phyloP scores from a whole-genome alignment of 2,888 invertebrate species.

The Aleiodes testaceus region DNA sequence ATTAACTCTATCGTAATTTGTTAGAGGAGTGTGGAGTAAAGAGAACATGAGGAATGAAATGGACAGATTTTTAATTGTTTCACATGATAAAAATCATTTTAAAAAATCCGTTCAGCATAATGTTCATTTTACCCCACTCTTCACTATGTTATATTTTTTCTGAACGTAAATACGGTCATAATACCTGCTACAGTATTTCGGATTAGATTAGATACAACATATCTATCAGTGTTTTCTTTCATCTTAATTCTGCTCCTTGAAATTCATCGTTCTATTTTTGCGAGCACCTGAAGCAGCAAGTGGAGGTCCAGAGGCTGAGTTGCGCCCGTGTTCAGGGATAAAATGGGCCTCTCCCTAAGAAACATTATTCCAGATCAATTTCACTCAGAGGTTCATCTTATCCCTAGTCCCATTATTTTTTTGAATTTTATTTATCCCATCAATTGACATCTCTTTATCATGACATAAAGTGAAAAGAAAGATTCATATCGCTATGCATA shows the following conservation, averaged over 20 bases:
- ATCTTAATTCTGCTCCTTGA: constrained; percentile 46
- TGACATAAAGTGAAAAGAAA: constrained; percentile 1
- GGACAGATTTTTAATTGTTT: no score
- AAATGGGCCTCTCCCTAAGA: neutral
- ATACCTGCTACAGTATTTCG: constrained; percentile 72
- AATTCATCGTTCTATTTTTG: constrained; percentile 37
- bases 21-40: constrained; percentile 1
- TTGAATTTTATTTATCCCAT: neutral
- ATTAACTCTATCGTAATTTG: constrained; percentile 43
- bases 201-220: constrained; percentile 67
- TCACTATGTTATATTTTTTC: constrained; percentile 46
- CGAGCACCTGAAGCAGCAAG: constrained; percentile 45
- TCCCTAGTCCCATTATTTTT: neutral
- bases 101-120: no score
- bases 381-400: neutral
- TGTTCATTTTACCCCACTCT: no score
- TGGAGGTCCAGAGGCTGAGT: constrained; percentile 47
- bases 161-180: constrained; percentile 67
- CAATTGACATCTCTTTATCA: neutral
- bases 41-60: no score
- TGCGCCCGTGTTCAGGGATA: constrained; percentile 30
- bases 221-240: constrained; percentile 51
- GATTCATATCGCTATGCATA: constrained; percentile 42
- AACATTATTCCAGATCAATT: no score
- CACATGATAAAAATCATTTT: no score